Conservation (phyloP, 2,113 vertebrate species). For the Tachysurus fulvidraco region DNA sequence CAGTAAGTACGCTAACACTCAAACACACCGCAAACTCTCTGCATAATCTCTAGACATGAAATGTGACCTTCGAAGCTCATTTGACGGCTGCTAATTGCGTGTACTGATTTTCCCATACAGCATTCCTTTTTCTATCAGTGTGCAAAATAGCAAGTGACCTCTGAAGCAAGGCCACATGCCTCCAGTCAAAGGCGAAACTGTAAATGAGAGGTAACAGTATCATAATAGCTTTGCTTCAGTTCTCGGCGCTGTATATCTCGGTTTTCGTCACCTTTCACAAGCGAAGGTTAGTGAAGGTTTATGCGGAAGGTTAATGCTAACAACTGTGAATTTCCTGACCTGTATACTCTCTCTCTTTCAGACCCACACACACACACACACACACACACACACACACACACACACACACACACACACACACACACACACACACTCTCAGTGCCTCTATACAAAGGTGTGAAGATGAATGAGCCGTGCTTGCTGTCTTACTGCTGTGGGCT, state of each 20-base stretch:
- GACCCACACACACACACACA: slow-evolving; percentile 13
- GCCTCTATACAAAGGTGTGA: slow-evolving; percentile 37
- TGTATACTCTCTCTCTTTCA: slow-evolving; percentile 14
- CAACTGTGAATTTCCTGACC: slow-evolving; percentile 42
- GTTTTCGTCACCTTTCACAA: slow-evolving; percentile 10
- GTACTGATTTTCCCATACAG: slow-evolving; percentile 12
- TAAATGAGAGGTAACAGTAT: slow-evolving; percentile 42
- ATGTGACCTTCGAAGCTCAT: slow-evolving; percentile 43
- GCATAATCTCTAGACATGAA: slow-evolving; percentile 30
- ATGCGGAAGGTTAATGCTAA: slow-evolving; percentile 51
- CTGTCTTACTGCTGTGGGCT: slow-evolving; percentile 41
- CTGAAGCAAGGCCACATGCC: not conserved
- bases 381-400: slow-evolving; percentile 28
- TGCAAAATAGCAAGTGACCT: slow-evolving; percentile 27
- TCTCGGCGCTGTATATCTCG: not conserved
- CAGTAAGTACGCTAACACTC: not conserved
- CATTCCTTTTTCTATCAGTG: not conserved
- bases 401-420: slow-evolving; percentile 27
- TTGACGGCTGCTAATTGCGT: slow-evolving; percentile 45
- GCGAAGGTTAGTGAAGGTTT: slow-evolving; percentile 25
- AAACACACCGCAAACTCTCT: slow-evolving; percentile 14
- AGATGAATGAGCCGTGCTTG: slow-evolving; percentile 51
- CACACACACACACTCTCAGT: slow-evolving; percentile 9
- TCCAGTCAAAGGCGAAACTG: slow-evolving; percentile 28
- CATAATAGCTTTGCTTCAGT: slow-evolving; percentile 26